Percentiles rank a stretch among this genome's conserved stretches.
phyloP scores from a whole-genome alignment of 2,797 vertebrate genomes.

The Eospalax fontanierii region DNA sequence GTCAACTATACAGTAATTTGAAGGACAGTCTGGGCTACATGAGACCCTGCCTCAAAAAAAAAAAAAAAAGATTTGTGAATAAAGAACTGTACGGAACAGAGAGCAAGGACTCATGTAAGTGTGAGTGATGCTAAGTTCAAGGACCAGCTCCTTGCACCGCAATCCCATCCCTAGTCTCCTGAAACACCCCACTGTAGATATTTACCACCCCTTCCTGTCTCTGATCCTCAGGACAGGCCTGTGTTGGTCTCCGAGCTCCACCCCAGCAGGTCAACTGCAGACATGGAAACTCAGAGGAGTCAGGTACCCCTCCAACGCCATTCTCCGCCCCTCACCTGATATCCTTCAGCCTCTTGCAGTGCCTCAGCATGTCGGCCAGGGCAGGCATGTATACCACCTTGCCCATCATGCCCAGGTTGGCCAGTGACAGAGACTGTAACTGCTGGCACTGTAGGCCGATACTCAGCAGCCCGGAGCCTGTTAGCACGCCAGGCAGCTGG shows the following conservation, averaged over 20 bases:
- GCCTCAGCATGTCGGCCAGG: constrained; percentile 94
- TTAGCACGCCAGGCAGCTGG: constrained; percentile 95
- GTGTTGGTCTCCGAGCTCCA: background rate
- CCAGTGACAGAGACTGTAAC: constrained; percentile 94
- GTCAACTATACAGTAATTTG: too few species aligned
- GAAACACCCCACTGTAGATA: background rate
- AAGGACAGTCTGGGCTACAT: too few species aligned
- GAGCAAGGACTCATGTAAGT: background rate
- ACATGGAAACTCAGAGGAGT: background rate
- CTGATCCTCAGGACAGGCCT: background rate
- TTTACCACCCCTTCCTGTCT: background rate
- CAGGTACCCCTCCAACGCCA: too few species aligned
- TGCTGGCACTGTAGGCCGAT: constrained; percentile 93
- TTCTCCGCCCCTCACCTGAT: constrained; percentile 90
- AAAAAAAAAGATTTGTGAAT: background rate
- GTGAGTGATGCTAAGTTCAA: background rate
- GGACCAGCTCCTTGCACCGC: background rate
- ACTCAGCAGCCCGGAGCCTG: constrained; percentile 94
- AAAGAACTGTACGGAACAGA: background rate
- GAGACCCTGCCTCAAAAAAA: too few species aligned
- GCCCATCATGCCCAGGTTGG: constrained; percentile 97
- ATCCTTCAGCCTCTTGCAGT: constrained; percentile 93
- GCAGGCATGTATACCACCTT: constrained; percentile 94
- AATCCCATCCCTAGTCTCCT: background rate
- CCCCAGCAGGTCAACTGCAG: too few species aligned